These are phyloP conservation scores for Amphimedon queenslandica DNA, from an alignment of 37 sponge, comb jelly and placozoan species.

Conservation along the genomic window DNA sequence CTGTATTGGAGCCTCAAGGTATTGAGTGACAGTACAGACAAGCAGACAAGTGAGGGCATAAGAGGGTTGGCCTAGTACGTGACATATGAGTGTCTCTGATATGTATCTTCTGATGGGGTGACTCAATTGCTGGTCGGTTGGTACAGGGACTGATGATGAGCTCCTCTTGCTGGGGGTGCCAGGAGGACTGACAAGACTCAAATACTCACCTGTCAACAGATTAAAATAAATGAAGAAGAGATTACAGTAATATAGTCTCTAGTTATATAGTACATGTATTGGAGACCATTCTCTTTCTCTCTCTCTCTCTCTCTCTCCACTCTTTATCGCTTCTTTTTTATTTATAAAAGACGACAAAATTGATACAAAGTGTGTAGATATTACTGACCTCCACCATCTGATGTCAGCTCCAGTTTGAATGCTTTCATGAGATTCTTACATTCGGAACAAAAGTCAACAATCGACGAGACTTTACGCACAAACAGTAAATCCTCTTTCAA, in stretches of 20 bases:
- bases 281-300: too few relatives aligned
- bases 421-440: slow-evolving; percentile 43
- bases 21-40: slow-evolving; percentile 41
- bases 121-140: slow-evolving; percentile 50
- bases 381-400: slow-evolving; percentile 46
- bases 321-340: too few relatives aligned
- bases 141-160: slow-evolving; percentile 32
- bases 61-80: slow-evolving; percentile 76
- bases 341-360: too few relatives aligned
- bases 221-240: too few relatives aligned
- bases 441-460: slow-evolving; percentile 72
- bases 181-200: slow-evolving; percentile 23
- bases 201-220: slow-evolving; percentile 4
- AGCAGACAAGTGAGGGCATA: slow-evolving; percentile 62
- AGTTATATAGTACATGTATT: too few relatives aligned
- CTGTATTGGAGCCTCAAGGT: slow-evolving; percentile 37
- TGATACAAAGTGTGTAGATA: too few relatives aligned
- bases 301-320: too few relatives aligned
- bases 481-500: slow-evolving; percentile 76
- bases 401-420: slow-evolving; percentile 44
- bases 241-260: too few relatives aligned
- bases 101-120: slow-evolving; percentile 71
- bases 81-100: slow-evolving; percentile 66
- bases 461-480: slow-evolving; percentile 57
- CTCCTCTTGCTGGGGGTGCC: slow-evolving; percentile 34